Base-by-base conservation (phyloP, 2,113 vertebrate species). In the Atractosteus spatula region DNA sequence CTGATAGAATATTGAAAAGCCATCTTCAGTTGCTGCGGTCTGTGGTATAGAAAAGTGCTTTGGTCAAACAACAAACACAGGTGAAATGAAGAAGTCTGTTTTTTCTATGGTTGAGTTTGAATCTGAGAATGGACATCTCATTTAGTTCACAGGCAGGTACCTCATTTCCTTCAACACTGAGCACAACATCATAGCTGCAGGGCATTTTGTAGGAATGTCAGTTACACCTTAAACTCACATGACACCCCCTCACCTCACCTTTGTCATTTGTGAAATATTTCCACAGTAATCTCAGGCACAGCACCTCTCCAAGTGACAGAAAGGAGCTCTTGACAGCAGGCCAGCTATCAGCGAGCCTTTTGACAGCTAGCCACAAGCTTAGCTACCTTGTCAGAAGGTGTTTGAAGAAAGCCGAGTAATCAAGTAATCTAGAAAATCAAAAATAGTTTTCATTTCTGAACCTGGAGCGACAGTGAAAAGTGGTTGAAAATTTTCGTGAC, bases 331-430 rank as follows among this genome's bases (percentile, higher is more conserved):
- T 69, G 3, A 76, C 14, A 41, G 75, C 75, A 55, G 75, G 11
- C 72, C 66, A 79, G 69, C 61, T 62, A 43, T 12, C 71, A 68
- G 74, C 71, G 41, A 79, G 61, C 55, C 65, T 76, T 45, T 6
- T n/a, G 62, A 76, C 77, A 70, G 74, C 68, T 67, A 71, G 68
- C 45, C 71, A 71, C 45, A 67, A 45, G 70, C 71, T 73, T 3
- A 78, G 55, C 77, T 69, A 72, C 66, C 71, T 71, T 76, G 56
- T 75, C 7, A 72, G 66, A 51, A 77, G 66, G 41, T 75, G 61
- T 29, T 62, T 74, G 17, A 16, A 54, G 51, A 72, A 8, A 70
- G 62, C 64, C 8, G 72, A 42, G 62, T 74, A 75, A 11, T 75
- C 70, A 51, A 29, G 29, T 72, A 41, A 4, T 74, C 64, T 14